Conservation (phyloP, 1,140 invertebrate species). For the Caligus rogercresseyi region DNA sequence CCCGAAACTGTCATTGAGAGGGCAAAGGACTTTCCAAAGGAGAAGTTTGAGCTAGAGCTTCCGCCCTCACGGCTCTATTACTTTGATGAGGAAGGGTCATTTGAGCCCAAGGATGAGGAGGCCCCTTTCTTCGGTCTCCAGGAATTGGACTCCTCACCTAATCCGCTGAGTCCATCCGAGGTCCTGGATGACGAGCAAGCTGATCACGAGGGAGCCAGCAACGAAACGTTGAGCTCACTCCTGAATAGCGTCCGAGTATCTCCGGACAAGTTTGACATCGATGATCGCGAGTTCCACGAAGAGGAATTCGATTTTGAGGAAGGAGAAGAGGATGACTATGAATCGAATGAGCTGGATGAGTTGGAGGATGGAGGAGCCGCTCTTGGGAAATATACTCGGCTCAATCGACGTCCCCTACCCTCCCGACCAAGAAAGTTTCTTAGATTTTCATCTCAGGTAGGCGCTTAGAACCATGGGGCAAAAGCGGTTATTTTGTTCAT, state of each 20-base stretch:
- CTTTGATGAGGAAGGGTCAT: neutral
- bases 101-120: neutral
- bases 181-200: neutral
- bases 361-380: neutral
- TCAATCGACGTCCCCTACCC: neutral
- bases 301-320: neutral
- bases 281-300: neutral
- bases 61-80: neutral
- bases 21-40: neutral
- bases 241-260: neutral
- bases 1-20: slow-evolving; percentile 10
- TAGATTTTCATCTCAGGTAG: slow-evolving; percentile 9
- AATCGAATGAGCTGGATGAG: neutral
- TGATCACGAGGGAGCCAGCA: slow-evolving; percentile 1
- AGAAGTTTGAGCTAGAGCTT: slow-evolving; percentile 5
- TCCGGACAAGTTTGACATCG: neutral
- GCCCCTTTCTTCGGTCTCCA: neutral
- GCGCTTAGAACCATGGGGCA: neutral
- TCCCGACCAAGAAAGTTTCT: slow-evolving; percentile 5
- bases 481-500: neutral
- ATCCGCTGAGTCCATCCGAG: neutral
- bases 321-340: neutral
- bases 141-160: neutral
- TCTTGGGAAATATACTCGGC: neutral
- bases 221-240: slow-evolving; percentile 5